A percentile compares a stretch with the other conserved stretches of the same genome.
Conservation (phyloP, 1,140 invertebrate species). For the Rhagoletis pomonella region DNA sequence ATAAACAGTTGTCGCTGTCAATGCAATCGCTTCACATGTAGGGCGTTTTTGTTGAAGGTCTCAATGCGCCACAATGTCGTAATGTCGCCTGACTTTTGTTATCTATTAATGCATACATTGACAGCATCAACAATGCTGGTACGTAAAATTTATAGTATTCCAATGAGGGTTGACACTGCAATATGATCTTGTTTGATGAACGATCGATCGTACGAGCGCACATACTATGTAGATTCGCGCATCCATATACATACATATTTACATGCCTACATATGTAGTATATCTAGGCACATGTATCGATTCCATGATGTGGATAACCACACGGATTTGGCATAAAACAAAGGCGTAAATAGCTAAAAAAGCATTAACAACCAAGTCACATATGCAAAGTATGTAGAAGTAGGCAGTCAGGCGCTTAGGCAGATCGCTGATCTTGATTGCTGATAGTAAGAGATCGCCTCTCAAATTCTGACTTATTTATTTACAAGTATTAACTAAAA, state of each 20-base stretch:
- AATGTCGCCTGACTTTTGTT: background rate
- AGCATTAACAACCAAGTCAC: background rate
- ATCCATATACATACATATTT: no score
- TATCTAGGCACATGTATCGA: background rate
- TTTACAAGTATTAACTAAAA: background rate
- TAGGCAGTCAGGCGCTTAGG: background rate
- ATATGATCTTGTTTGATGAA: slow-evolving; percentile 15
- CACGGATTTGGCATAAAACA: background rate
- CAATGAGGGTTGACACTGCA: slow-evolving; percentile 12
- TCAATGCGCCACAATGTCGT: background rate
- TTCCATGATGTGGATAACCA: background rate
- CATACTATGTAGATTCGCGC: background rate
- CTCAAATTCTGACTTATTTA: slow-evolving; percentile 42
- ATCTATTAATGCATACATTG: background rate
- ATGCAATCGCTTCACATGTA: background rate
- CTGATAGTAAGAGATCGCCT: slow-evolving; percentile 1
- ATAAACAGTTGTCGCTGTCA: slow-evolving; percentile 41
- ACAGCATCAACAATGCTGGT: background rate
- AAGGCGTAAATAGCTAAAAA: background rate
- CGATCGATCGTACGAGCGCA: slow-evolving; percentile 4
- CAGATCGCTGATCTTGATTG: slow-evolving; percentile 29
- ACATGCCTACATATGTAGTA: background rate
- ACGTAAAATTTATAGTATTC: background rate
- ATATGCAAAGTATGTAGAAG: background rate
- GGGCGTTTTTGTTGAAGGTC: background rate